Percentiles rank a stretch among this genome's conserved stretches.
These are phyloP conservation scores for Poecilia gillii DNA, from an alignment of 2,797 vertebrate species.

Conservation along the genomic window DNA sequence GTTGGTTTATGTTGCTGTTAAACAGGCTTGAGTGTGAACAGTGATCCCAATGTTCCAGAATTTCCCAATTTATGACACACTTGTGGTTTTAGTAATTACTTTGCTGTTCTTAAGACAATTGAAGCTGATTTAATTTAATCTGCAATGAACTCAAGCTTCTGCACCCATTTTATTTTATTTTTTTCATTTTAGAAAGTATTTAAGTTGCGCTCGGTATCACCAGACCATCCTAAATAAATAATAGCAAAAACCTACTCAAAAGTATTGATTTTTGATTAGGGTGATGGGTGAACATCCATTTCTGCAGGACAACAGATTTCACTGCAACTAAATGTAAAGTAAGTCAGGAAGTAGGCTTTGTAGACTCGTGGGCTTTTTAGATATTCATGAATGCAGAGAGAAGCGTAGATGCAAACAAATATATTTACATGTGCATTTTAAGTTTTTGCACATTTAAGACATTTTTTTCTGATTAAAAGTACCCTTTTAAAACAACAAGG, in stretches of 20 bases:
- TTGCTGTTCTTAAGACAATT: not conserved
- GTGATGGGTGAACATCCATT: not conserved
- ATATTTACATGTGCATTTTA: not conserved
- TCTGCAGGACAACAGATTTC: not conserved
- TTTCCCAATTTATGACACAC: not conserved
- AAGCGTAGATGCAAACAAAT: not conserved
- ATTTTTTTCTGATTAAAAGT: not conserved
- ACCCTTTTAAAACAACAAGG: not conserved
- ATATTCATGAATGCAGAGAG: not conserved
- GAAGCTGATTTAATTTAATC: not conserved
- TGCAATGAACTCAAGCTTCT: not conserved
- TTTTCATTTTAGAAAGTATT: not conserved
- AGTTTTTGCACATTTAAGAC: not conserved
- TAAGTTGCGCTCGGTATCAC: not conserved
- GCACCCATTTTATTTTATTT: not conserved
- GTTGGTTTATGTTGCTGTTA: not conserved
- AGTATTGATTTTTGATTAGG: not conserved
- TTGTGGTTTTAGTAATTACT: not conserved
- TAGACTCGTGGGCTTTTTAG: not conserved
- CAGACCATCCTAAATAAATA: not conserved
- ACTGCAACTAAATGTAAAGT: not conserved
- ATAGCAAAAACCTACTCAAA: not conserved
- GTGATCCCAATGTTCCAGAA: not conserved
- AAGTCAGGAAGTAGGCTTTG: not conserved
- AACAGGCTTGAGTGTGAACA: not conserved